Evolutionary conservation across 1,140 invertebrate genomes (phyloP), one percentile per base, ranked within the genome.

Genomic region (Anoplophora glabripennis): DNA sequence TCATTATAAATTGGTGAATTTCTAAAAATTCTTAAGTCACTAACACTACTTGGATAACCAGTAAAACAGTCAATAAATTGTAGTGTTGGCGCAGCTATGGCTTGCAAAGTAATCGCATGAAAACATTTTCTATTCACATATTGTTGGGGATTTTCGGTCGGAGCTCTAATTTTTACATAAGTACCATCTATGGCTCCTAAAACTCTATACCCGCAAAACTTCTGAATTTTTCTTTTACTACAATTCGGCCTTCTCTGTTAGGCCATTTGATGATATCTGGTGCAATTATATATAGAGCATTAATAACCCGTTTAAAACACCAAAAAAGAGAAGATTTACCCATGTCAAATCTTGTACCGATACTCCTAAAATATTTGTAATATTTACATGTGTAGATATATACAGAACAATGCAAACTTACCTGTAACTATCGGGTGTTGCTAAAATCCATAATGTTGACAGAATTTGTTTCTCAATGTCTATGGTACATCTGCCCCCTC

Each of bases 91-190:
- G 5, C 5, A 28, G 21, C 21, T 28, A 28, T 5, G 5, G 21
- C 21, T 28, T 28, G 21, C 9, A 61, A 11, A 21, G 53, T 61
- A 12, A 66, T 47, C 5, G 47, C 57, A 60, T 66, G 52, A 57
- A 38, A 40, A 41, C 61, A 60, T 51, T 66, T 66, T 44, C 64
- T 41, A 14, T 41, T 60, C 28, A 66, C 63, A 53, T 66, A 66
- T 7, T 28, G 12, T 45, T 66, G 52, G n/a, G 64, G 42, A 45
- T 65, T 46, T 33, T 62, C 35, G 33, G 49, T 35, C 12, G 63
- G 63, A 9, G 63, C 63, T 46, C 62, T 65, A 17, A 65, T 65
- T 35, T 49, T 38, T 36, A 65, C 42, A 55, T 58, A 65, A 36
- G 63, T 65, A 1, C 63, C 63, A 49, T 65, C 63, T n/a, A 65